Conservation (phyloP, 2,113 vertebrate species). For the Myodes glareolus region DNA sequence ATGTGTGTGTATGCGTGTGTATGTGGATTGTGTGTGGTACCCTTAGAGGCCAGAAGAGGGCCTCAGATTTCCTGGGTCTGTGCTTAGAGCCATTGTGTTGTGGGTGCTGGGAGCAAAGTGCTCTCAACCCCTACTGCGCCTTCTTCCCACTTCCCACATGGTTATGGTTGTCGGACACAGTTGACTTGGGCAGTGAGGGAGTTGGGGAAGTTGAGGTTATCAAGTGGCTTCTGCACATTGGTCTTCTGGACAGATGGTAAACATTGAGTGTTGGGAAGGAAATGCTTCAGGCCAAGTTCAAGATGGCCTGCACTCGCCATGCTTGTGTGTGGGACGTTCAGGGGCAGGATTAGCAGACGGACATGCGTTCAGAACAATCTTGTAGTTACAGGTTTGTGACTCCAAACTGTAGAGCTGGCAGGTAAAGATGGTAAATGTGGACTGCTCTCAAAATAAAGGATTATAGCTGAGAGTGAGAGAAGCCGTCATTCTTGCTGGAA, state of each 20-base stretch:
- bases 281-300: not conserved
- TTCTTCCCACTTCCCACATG: not conserved
- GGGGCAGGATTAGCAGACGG: not conserved
- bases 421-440: not conserved
- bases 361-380: not conserved
- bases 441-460: not conserved
- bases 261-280: not conserved
- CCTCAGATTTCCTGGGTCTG: not conserved
- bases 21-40: no score
- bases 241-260: not conserved
- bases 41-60: not conserved
- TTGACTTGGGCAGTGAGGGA: not conserved
- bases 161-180: not conserved
- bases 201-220: not conserved
- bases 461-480: not conserved
- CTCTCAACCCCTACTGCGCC: not conserved
- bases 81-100: not conserved
- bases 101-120: not conserved
- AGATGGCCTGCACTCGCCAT: not conserved
- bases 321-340: not conserved
- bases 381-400: not conserved
- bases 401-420: not conserved
- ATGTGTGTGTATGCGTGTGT: not conserved
- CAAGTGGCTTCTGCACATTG: not conserved
- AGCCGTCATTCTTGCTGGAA: not conserved